phyloP scores from a whole-genome alignment of 2,113 vertebrate species.

The Grantiella picta region DNA sequence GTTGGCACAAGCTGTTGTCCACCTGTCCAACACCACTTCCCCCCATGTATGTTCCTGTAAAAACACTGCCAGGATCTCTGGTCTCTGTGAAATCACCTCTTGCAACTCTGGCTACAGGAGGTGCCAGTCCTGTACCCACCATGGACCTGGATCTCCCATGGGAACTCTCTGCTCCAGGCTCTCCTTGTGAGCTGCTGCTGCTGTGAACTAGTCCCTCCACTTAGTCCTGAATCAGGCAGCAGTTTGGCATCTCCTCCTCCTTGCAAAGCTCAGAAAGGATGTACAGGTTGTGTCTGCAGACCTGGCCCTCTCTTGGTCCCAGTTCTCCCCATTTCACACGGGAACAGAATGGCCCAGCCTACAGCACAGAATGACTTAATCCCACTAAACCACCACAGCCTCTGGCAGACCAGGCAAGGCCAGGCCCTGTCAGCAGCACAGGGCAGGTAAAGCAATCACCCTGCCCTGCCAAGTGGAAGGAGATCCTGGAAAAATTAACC shows the following conservation, averaged over 20 bases:
- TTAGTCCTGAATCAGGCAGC: background rate
- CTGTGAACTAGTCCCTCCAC: background rate
- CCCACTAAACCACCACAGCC: too few species aligned
- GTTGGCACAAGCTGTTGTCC: background rate
- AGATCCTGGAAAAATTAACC: background rate
- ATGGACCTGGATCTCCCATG: fast-evolving
- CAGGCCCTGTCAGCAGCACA: background rate
- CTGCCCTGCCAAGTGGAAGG: background rate
- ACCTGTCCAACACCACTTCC: background rate
- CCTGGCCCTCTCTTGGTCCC: background rate
- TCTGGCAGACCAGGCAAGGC: background rate
- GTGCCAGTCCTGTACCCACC: background rate
- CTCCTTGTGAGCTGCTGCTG: background rate
- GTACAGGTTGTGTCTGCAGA: background rate
- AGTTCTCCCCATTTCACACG: background rate
- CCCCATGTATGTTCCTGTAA: fast-evolving
- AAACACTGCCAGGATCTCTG: background rate
- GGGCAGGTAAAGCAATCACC: background rate
- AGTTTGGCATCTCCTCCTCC: background rate
- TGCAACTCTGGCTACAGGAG: background rate
- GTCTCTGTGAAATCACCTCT: background rate
- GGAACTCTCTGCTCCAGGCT: background rate
- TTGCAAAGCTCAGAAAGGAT: background rate
- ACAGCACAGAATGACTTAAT: fast-evolving
- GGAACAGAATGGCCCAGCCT: background rate